phyloP scores from a whole-genome alignment of 2,888 invertebrate genomes.

The Esperia sulphurella region DNA sequence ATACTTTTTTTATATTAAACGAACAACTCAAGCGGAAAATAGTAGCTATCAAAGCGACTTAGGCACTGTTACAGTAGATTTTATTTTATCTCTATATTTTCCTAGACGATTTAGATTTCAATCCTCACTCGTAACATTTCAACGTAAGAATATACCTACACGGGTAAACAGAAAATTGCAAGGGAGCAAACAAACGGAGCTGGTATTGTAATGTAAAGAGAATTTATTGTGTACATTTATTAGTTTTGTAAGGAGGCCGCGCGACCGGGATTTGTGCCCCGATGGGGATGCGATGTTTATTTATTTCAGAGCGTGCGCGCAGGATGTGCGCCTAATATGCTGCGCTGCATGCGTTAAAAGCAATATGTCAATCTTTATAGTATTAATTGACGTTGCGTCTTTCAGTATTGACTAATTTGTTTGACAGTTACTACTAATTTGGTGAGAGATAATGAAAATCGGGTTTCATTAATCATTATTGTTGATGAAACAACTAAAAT shows the following conservation, averaged over 20 bases:
- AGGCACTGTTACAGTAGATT: constrained; percentile 10
- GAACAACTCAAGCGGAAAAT: constrained; percentile 40
- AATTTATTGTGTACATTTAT: constrained; percentile 71
- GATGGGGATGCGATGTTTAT: constrained; percentile 62
- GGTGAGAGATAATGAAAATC: constrained; percentile 17
- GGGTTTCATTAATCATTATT: neutral
- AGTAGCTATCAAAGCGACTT: constrained; percentile 16
- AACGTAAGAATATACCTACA: neutral
- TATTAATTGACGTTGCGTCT: constrained; percentile 50
- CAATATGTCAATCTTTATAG: constrained; percentile 59
- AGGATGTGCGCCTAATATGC: constrained; percentile 62
- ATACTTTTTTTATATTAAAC: constrained; percentile 31
- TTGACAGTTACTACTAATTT: constrained; percentile 31
- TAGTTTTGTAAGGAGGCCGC: constrained; percentile 64
- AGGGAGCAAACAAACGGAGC: constrained; percentile 33
- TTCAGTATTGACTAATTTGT: constrained; percentile 37
- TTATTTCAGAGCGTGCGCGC: constrained; percentile 57
- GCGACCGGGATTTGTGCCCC: constrained; percentile 55
- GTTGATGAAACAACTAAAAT: too few species aligned
- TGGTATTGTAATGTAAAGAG: constrained; percentile 56
- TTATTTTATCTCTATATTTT: constrained; percentile 12
- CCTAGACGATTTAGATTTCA: neutral
- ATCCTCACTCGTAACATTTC: constrained; percentile 2
- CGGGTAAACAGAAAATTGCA: constrained; percentile 26
- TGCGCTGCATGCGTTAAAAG: constrained; percentile 45